A percentile compares a stretch with the other conserved stretches of the same genome.
Conservation (phyloP, 2,797 vertebrate genomes). For the Zalophus californianus region DNA sequence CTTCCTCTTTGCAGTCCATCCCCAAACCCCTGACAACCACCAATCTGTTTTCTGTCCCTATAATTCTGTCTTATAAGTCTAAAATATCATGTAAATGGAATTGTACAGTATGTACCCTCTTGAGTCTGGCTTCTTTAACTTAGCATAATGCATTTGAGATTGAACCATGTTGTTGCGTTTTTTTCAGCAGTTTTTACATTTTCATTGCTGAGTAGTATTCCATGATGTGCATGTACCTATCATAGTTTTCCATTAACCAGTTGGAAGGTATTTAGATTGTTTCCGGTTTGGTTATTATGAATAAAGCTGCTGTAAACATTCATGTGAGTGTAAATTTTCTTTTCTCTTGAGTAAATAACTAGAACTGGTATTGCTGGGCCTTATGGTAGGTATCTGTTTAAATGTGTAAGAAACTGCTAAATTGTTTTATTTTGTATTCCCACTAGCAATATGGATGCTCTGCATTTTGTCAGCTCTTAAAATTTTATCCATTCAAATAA, state of each 20-base stretch:
- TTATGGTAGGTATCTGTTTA: neutral
- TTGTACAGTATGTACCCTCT: neutral
- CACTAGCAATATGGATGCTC: neutral
- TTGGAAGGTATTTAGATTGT: neutral
- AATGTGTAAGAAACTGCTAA: neutral
- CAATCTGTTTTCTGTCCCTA: neutral
- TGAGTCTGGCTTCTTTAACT: neutral
- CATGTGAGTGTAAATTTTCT: neutral
- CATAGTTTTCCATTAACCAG: neutral
- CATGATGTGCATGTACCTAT: neutral
- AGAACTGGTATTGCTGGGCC: neutral
- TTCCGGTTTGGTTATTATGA: neutral
- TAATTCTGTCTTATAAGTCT: neutral
- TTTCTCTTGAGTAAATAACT: neutral
- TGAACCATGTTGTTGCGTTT: neutral
- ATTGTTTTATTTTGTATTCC: neutral
- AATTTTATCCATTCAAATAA: neutral
- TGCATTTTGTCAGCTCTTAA: neutral
- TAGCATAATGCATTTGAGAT: neutral
- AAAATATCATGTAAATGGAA: neutral
- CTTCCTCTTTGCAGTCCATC: neutral
- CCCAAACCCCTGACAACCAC: neutral
- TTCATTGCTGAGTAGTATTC: neutral
- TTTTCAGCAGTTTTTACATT: neutral
- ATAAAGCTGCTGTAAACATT: constrained; percentile 8